Percentiles rank a stretch among this genome's conserved stretches.
Evolutionary conservation across 2,797 vertebrate genomes (phyloP).

Genomic region (Pitangus sulphuratus): DNA sequence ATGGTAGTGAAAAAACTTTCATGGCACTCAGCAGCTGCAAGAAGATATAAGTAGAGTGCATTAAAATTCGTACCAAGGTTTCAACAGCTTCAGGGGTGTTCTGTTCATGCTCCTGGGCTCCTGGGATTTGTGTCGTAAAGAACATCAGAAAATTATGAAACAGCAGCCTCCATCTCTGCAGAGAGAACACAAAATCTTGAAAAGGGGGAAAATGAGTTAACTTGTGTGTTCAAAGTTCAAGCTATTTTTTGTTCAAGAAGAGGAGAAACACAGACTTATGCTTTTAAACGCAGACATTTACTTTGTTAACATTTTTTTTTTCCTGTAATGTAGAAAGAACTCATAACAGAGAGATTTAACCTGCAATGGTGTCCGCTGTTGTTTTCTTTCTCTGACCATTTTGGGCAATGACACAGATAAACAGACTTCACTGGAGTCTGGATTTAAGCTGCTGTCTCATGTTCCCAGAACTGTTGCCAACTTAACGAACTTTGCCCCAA

Average conservation of each 20-base stretch:
- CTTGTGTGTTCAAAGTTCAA: not conserved
- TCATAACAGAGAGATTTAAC: not conserved
- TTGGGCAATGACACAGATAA: slow-evolving; percentile 25
- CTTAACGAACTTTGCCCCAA: not conserved
- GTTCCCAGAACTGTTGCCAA: not conserved
- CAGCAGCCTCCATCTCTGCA: not conserved
- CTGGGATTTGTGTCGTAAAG: not conserved
- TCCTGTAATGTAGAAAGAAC: not conserved
- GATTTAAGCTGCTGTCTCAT: slow-evolving; percentile 4
- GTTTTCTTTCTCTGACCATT: slow-evolving; percentile 11
- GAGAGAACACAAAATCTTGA: not conserved
- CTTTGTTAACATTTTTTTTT: not conserved
- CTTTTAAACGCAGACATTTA: not conserved
- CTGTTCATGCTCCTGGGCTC: not conserved
- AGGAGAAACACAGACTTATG: not conserved
- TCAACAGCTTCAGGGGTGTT: not conserved
- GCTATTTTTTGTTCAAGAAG: not conserved
- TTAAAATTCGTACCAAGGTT: not conserved
- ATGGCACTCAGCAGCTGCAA: not conserved
- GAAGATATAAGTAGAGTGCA: not conserved
- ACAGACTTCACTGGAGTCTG: not conserved
- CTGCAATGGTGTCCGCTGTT: not conserved
- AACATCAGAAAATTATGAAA: not conserved
- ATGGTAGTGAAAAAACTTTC: not conserved
- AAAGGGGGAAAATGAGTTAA: not conserved